These are phyloP conservation scores for Agrypnus murinus DNA, from an alignment of 2,888 invertebrate species.

Conservation along the genomic window DNA sequence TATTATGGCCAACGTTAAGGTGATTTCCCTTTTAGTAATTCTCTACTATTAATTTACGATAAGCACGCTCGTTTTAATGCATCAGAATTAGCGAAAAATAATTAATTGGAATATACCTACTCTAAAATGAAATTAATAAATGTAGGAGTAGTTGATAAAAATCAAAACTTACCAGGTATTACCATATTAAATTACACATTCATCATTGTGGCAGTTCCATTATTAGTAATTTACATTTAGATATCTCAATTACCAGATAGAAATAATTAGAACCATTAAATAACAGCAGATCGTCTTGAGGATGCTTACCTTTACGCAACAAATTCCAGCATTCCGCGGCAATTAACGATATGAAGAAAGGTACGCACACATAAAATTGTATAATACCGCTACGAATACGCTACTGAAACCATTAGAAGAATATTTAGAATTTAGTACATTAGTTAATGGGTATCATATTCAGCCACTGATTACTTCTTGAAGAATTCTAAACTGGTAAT, in stretches of 20 bases:
- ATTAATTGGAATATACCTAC: no score
- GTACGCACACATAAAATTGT: neutral
- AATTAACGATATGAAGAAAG: constrained; percentile 20
- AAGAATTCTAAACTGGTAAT: no score
- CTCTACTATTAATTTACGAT: no score
- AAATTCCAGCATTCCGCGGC: constrained; percentile 12
- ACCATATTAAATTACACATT: constrained; percentile 26
- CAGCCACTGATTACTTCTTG: no score
- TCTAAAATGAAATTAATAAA: no score
- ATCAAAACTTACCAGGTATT: constrained; percentile 20
- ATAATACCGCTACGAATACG: constrained; percentile 21
- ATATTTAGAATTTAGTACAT: constrained; percentile 3
- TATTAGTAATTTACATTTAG: constrained; percentile 42
- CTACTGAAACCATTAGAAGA: neutral
- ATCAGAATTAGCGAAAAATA: no score
- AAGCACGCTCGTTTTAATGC: no score
- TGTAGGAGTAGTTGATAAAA: constrained; percentile 30
- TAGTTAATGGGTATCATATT: neutral
- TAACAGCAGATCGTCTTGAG: constrained; percentile 18
- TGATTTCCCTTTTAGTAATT: no score
- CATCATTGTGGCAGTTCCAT: constrained; percentile 30
- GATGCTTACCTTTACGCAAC: constrained; percentile 11
- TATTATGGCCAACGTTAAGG: no score
- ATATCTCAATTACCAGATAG: constrained; percentile 36
- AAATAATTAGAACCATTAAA: constrained; percentile 37